Evolutionary conservation across 2,113 vertebrate genomes (phyloP).

Genomic region (Cyanistes caeruleus): DNA sequence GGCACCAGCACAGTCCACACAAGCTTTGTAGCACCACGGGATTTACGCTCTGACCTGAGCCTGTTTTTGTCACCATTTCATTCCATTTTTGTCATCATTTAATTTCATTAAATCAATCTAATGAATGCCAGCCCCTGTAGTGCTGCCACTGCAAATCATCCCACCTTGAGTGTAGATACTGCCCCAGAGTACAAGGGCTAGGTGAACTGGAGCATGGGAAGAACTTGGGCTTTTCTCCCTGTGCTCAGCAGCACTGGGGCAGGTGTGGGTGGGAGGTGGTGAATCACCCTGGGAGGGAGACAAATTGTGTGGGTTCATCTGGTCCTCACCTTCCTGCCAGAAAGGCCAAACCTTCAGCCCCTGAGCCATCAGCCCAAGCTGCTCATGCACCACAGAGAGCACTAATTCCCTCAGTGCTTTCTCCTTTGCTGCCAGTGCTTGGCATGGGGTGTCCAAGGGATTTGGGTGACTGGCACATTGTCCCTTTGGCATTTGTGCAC

Average conservation of each 20-base stretch:
- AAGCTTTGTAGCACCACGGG: background rate
- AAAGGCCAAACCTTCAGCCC: background rate
- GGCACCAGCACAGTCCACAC: background rate
- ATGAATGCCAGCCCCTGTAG: background rate
- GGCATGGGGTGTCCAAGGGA: background rate
- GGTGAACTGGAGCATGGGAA: background rate
- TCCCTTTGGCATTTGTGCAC: background rate
- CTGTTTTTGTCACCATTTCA: background rate
- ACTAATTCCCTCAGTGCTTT: background rate
- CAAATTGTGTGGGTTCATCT: background rate
- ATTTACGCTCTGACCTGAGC: background rate
- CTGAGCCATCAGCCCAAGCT: background rate
- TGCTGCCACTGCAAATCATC: background rate
- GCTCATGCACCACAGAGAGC: background rate
- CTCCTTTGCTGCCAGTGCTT: background rate
- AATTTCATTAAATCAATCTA: background rate
- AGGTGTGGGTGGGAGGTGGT: background rate
- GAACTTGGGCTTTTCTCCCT: background rate
- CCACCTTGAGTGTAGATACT: no score
- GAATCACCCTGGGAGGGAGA: fast-evolving
- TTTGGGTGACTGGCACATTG: background rate
- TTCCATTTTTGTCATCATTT: background rate
- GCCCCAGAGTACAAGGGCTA: background rate
- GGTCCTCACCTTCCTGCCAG: background rate
- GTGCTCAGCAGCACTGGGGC: background rate